phyloP scores from a whole-genome alignment of 2,113 vertebrate genomes.

The Macheiramphus alcinus region DNA sequence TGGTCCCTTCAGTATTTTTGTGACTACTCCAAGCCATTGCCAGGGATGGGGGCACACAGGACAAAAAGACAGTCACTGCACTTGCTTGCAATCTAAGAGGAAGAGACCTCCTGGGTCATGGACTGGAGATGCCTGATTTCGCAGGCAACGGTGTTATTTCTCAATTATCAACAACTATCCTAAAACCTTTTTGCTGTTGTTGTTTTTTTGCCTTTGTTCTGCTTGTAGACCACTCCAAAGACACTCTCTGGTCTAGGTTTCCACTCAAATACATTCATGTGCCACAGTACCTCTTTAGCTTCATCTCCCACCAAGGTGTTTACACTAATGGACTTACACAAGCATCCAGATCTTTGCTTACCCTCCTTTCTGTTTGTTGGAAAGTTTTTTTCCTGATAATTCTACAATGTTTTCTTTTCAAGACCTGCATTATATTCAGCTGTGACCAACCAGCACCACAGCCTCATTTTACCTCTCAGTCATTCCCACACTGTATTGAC shows the following conservation, averaged over 20 bases:
- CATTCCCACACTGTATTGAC: neutral
- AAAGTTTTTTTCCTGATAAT: neutral
- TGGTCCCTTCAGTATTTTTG: neutral
- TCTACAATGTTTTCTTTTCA: neutral
- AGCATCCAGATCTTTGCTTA: neutral
- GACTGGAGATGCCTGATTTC: neutral
- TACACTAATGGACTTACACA: neutral
- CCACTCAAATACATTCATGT: neutral
- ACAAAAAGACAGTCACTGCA: neutral
- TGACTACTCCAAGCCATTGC: neutral
- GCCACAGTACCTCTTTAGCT: neutral
- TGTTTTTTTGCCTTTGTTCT: neutral
- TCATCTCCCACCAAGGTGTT: neutral
- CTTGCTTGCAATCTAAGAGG: neutral
- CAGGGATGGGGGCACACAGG: neutral
- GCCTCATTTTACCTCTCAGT: neutral
- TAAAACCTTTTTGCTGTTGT: neutral
- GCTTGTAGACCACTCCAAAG: neutral
- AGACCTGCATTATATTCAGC: neutral
- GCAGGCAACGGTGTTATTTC: neutral
- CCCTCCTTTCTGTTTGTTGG: neutral
- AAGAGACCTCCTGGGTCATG: neutral
- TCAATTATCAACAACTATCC: neutral
- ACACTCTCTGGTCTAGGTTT: neutral
- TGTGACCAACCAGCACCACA: neutral